Evolutionary conservation across 2,888 invertebrate genomes (phyloP).

Genomic region (Aricia artaxerxes): DNA sequence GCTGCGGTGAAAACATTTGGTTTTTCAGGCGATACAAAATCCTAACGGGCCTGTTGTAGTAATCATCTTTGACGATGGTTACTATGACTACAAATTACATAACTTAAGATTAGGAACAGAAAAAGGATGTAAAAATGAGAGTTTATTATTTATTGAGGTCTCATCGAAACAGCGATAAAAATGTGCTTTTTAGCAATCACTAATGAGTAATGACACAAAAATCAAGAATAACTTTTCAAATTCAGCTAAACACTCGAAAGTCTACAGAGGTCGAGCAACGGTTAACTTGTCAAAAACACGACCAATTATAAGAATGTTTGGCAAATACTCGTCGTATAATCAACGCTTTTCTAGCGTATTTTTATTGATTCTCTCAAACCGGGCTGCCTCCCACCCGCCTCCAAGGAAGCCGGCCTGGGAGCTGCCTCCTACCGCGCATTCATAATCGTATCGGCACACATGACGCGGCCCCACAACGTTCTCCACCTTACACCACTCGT

Average conservation of each 20-base stretch:
- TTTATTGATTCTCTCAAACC: constrained; percentile 75
- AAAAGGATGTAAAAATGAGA: neutral
- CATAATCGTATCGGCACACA: constrained; percentile 78
- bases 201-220: neutral
- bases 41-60: neutral
- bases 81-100: no score
- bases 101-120: no score
- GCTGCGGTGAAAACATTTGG: neutral
- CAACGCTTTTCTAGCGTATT: constrained; percentile 79
- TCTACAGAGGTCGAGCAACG: neutral
- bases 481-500: constrained; percentile 54
- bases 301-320: constrained; percentile 39
- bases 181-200: neutral
- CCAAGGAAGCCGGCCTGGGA: constrained; percentile 71
- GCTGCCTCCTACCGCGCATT: constrained; percentile 79
- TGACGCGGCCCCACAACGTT: constrained; percentile 57
- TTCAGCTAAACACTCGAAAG: neutral
- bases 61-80: neutral
- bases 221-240: neutral
- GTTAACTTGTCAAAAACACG: neutral
- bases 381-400: constrained; percentile 58
- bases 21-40: neutral
- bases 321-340: constrained; percentile 75
- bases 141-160: neutral
- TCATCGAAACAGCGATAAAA: neutral